Base-by-base conservation (phyloP, 1,140 invertebrate species). In the Caligus rogercresseyi region DNA sequence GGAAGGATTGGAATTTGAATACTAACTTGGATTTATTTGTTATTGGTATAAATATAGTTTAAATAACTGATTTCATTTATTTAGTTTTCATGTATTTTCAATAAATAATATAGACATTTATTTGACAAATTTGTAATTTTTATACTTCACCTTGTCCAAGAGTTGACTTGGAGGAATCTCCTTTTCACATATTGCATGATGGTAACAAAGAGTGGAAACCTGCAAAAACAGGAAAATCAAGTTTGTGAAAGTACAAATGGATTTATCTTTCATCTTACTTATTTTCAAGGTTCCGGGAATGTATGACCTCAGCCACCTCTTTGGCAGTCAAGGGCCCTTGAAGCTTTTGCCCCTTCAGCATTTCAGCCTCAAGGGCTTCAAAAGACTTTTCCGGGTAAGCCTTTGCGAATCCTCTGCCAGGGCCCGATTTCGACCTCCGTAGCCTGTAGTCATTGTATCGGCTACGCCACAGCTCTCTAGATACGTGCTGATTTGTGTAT, bases 391-490 rank as follows among this genome's bases (percentile, higher is more conserved):
- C 24, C 19, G 54, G 95, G 65, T 86, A 86, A 4, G 88, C 87
- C 69, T 83, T 89, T 1, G 92, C 91, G 73, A 93, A 98, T 91
- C 92, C 72, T 97, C 93, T 0, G 89, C 86, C 16, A 98, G 87
- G 73, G 82, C 85, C 66, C 94, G 78, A 73, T 99, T 99, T 61
- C 96, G 80, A 7, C 96, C 96, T 75, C 87, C 94, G 72, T 98
- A 98, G 72, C 95, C 98, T 1, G 96, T 98, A 0, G 95, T 98
- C 64, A 99, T 91, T 23, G 99, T 79, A 80, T 99, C 96, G 62
- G 95, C 96, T 13, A 99, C 86, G 31, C 96, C 96, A 73, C 96
- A 99, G 69, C 90, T 95, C 75, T 99, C 95, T 69, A 99, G 90
- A 78, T 98, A 99, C 1, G 94, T 98, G 2, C 83, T 77, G 14